Evolutionary conservation across 2,797 vertebrate species (phyloP), one percentile per base, ranked within the genome.

Genomic region (Synanceia verrucosa): DNA sequence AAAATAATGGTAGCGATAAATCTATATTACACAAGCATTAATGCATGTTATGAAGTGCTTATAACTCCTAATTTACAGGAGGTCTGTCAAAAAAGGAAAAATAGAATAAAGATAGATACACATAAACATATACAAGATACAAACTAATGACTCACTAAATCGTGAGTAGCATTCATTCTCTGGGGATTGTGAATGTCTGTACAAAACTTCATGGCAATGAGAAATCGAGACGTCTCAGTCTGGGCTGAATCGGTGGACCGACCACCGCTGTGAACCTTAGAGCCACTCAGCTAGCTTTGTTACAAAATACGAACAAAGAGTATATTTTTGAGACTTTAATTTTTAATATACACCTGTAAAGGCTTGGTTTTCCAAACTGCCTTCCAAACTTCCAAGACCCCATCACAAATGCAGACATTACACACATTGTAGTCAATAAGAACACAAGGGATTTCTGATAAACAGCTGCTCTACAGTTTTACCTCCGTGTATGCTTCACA

Each of bases 401-500:
- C 4, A 39, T 66, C 37, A 68, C 14, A 66, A 71, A 69, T 24
- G 41, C 41, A 64, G 62, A 69, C 41, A 59, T n/a, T 18, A 58
- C 26, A 16, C 39, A 58, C 37, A 58, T 44, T 51, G 7, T 6
- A n/a, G 52, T 37, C 65, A 65, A 12, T 36, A 21, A 58, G 33
- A 70, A 62, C 57, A 70, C 6, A 23, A 43, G 64, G 48, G 58
- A 63, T 63, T 68, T 59, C 46, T 24, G 39, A 56, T 36, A 37
- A 75, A 53, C 19, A 14, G 34, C 2, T 65, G 28, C n/a, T 34
- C 55, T 44, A 19, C 3, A 9, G 65, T 23, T 69, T 57, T 51
- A 64, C 60, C 47, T 72, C 36, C 11, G 24, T 52, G 28, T 53
- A 68, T 31, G 46, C 51, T 79, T 84, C 60, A 75, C 53, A 46